Conservation (phyloP, 1,140 invertebrate genomes). For the Cydia splendana region DNA sequence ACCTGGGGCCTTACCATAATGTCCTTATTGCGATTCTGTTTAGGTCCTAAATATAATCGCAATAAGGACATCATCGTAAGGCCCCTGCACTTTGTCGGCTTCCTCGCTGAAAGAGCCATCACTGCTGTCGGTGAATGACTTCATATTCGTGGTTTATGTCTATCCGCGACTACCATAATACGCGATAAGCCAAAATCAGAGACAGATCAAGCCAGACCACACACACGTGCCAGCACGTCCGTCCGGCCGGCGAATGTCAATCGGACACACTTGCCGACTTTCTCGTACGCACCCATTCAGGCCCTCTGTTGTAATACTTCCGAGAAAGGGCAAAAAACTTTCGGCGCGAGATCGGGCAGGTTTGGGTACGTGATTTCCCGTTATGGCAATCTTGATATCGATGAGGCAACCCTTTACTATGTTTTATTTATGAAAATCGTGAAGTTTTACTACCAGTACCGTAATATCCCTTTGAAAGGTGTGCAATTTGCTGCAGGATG, state of each 20-base stretch:
- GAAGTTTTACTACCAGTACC: neutral
- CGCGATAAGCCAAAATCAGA: neutral
- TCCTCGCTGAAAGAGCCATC: too few species aligned
- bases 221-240: conserved; percentile 38
- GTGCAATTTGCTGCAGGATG: neutral
- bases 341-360: conserved; percentile 10
- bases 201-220: neutral
- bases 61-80: too few species aligned
- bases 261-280: conserved; percentile 47
- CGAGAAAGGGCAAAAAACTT: conserved; percentile 32
- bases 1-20: too few species aligned
- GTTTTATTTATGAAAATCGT: conserved; percentile 7
- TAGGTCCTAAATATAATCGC: too few species aligned
- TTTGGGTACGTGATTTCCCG: neutral
- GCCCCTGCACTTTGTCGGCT: too few species aligned
- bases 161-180: too few species aligned
- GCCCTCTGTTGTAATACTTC: conserved; percentile 31
- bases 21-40: too few species aligned
- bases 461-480: neutral
- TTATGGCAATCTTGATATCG: conserved; percentile 9
- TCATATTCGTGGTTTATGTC: too few species aligned
- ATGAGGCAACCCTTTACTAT: conserved; percentile 10
- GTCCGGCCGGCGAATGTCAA: conserved; percentile 50
- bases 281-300: conserved; percentile 54
- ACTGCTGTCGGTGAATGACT: too few species aligned